phyloP scores from a whole-genome alignment of 2,888 invertebrate genomes.

The Polydrusus pterygomalis region DNA sequence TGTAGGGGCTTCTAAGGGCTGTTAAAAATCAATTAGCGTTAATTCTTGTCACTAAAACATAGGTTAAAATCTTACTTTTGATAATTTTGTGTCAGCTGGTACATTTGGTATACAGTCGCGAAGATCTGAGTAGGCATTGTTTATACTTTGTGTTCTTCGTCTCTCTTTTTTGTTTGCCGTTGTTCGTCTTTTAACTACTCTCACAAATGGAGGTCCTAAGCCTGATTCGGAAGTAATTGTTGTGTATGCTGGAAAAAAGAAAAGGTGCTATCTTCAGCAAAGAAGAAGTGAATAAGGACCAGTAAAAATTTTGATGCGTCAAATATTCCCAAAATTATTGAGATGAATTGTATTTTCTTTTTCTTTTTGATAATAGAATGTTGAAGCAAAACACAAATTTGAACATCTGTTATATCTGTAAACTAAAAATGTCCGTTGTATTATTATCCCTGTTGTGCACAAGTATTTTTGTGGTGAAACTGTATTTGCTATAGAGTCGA shows the following conservation, averaged over 20 bases:
- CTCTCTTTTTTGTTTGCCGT: conserved; percentile 97
- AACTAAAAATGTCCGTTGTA: no score
- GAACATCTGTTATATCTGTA: no score
- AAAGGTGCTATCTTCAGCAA: not conserved
- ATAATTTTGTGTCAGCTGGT: conserved; percentile 95
- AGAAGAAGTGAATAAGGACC: not conserved
- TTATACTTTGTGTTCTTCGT: conserved; percentile 93
- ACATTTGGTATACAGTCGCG: conserved; percentile 97
- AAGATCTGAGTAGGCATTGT: conserved; percentile 94
- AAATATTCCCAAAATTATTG: no score
- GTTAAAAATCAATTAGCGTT: no score
- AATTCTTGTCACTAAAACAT: not conserved
- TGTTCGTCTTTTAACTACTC: conserved; percentile 85
- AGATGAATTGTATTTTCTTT: no score
- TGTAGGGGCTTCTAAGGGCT: no score
- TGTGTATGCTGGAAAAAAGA: conserved; percentile 20
- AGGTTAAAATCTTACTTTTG: conserved; percentile 80
- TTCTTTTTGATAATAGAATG: no score
- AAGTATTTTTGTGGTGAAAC: no score
- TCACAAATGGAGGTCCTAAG: conserved; percentile 70
- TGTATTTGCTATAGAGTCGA: no score
- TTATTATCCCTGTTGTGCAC: no score
- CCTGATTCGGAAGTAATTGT: conserved; percentile 53
- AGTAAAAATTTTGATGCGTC: not conserved
- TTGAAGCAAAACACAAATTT: no score